Percentiles rank a stretch among this genome's conserved stretches.
phyloP scores from a whole-genome alignment of 23 tunicate species.

The Trididemnum miniatum region DNA sequence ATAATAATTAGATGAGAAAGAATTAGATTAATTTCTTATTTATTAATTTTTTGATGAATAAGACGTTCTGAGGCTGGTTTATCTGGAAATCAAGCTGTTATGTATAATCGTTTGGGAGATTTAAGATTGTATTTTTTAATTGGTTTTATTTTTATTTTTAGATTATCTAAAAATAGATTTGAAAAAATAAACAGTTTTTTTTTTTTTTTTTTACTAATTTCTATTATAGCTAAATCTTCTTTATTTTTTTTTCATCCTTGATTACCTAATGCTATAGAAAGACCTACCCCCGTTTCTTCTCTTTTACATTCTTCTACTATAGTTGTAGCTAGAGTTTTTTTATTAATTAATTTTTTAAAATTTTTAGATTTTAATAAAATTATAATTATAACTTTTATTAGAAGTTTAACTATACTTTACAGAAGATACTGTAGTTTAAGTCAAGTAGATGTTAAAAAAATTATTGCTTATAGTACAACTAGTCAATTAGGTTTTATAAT shows the following conservation, averaged over 20 bases:
- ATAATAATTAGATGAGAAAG: slow-evolving; percentile 14
- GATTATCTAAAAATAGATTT: slow-evolving; percentile 15
- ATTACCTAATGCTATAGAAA: slow-evolving; percentile 30
- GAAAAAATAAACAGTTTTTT: neutral
- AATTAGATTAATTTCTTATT: slow-evolving; percentile 11
- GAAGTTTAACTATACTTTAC: slow-evolving; percentile 10
- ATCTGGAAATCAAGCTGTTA: neutral
- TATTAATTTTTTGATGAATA: slow-evolving; percentile 22
- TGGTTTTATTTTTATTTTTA: neutral
- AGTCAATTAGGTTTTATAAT: slow-evolving; percentile 30
- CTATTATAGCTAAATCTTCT: slow-evolving; percentile 25
- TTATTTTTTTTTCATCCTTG: slow-evolving; percentile 29
- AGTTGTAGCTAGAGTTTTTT: slow-evolving; percentile 34
- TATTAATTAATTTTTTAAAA: slow-evolving; percentile 2
- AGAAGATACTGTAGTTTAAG: neutral
- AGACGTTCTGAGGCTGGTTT: neutral
- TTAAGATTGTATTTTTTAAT: neutral
- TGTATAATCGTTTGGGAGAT: slow-evolving; percentile 25
- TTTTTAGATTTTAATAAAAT: neutral
- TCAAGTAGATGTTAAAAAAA: slow-evolving; percentile 8
- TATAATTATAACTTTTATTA: neutral
- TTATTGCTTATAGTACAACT: slow-evolving; percentile 18
- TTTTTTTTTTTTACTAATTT: neutral
- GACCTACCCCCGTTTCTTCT: slow-evolving; percentile 33
- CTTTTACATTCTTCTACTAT: slow-evolving; percentile 25